phyloP scores from a whole-genome alignment of 2,888 invertebrate species.

The Mythimna pallens region DNA sequence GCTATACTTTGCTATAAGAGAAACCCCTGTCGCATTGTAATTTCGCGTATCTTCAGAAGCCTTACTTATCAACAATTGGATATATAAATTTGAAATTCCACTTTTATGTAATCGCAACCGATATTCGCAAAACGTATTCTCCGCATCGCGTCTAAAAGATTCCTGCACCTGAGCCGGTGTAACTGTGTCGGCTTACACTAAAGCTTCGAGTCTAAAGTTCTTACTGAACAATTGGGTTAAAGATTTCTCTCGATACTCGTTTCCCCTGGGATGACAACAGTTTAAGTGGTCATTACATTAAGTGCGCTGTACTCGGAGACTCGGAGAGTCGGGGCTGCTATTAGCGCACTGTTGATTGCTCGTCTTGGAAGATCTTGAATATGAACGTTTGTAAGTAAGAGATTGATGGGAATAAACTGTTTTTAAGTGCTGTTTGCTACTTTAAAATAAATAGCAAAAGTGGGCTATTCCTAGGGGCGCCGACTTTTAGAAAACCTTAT shows the following conservation, averaged over 20 bases:
- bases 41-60: no score
- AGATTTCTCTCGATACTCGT: slow-evolving; percentile 42
- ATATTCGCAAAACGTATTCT: slow-evolving; percentile 24
- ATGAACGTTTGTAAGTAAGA: neutral
- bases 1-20: no score
- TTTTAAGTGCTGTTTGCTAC: neutral
- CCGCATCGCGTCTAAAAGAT: slow-evolving; percentile 14
- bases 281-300: slow-evolving; percentile 33
- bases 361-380: slow-evolving; percentile 7
- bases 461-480: no score
- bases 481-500: no score
- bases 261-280: slow-evolving; percentile 27
- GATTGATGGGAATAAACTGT: neutral
- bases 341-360: slow-evolving; percentile 14
- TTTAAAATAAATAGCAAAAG: neutral
- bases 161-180: slow-evolving; percentile 36
- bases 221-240: slow-evolving; percentile 48
- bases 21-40: no score
- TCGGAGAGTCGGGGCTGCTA: neutral
- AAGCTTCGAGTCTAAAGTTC: slow-evolving; percentile 29
- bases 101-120: neutral
- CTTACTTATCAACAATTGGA: no score
- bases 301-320: slow-evolving; percentile 15
- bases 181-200: slow-evolving; percentile 22
- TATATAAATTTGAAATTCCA: no score